Evolutionary conservation across 2,888 invertebrate species (phyloP).

Genomic region (Eilema depressum): DNA sequence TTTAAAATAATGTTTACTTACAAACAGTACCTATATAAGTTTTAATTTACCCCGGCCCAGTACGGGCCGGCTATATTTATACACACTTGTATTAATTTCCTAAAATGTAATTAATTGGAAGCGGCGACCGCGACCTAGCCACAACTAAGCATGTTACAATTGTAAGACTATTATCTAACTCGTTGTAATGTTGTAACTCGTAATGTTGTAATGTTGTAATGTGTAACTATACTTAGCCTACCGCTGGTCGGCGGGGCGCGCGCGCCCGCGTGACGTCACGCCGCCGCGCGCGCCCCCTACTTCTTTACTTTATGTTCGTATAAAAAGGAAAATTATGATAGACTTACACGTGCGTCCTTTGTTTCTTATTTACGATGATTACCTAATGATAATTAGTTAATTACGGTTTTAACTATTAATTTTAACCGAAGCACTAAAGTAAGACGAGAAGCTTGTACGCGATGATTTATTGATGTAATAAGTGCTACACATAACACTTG

Average conservation of each 20-base stretch:
- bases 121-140: conserved; percentile 80
- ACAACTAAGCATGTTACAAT: conserved; percentile 81
- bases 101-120: conserved; percentile 83
- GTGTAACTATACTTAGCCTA: conserved; percentile 53
- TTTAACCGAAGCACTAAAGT: conserved; percentile 84
- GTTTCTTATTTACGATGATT: conserved; percentile 77
- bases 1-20: conserved; percentile 83
- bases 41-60: conserved; percentile 72
- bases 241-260: conserved; percentile 66
- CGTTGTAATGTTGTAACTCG: conserved; percentile 76
- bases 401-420: conserved; percentile 87
- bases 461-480: conserved; percentile 81
- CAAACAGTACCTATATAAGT: conserved; percentile 82
- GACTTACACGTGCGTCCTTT: conserved; percentile 84
- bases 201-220: conserved; percentile 73
- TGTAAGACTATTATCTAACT: conserved; percentile 86
- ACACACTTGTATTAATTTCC: conserved; percentile 83
- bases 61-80: conserved; percentile 76
- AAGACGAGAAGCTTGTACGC: conserved; percentile 85
- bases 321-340: conserved; percentile 87
- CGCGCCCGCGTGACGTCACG: conserved; percentile 32
- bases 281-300: conserved; percentile 50
- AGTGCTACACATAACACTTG: conserved; percentile 83
- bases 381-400: conserved; percentile 88
- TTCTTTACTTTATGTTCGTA: conserved; percentile 80